These are phyloP conservation scores for Saguinus imperator DNA, from an alignment of 2,113 vertebrate species.

Conservation along the genomic window DNA sequence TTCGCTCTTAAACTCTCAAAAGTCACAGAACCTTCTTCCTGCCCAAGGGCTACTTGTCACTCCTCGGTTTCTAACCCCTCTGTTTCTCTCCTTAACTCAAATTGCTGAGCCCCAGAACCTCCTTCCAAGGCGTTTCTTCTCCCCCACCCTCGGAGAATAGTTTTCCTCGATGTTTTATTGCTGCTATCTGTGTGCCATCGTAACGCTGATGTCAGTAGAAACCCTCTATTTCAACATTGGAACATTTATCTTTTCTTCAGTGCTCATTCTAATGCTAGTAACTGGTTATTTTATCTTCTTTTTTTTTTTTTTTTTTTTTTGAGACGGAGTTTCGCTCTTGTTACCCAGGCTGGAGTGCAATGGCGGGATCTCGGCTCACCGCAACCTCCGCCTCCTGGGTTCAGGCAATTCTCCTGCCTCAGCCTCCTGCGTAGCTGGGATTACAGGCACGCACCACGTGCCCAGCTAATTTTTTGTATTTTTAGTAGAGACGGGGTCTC, in stretches of 20 bases:
- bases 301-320: not conserved
- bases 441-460: too few relatives aligned
- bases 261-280: not conserved
- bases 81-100: too few relatives aligned
- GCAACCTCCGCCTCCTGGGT: too few relatives aligned
- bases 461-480: too few relatives aligned
- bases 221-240: not conserved
- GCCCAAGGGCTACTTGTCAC: rapidly evolving
- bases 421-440: too few relatives aligned
- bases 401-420: too few relatives aligned
- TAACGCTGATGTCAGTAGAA: not conserved
- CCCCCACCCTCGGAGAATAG: not conserved
- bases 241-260: not conserved
- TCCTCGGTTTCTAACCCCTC: not conserved
- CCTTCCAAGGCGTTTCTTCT: not conserved
- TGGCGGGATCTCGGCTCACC: too few relatives aligned
- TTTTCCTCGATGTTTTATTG: not conserved
- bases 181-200: not conserved
- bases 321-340: too few relatives aligned
- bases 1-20: not conserved
- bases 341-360: too few relatives aligned
- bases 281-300: not conserved
- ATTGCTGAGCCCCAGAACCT: not conserved
- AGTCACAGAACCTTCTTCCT: not conserved
- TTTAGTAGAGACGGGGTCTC: too few relatives aligned